Evolutionary conservation across 1,140 invertebrate genomes (phyloP).

Genomic region (Vollenhovia emeryi): DNA sequence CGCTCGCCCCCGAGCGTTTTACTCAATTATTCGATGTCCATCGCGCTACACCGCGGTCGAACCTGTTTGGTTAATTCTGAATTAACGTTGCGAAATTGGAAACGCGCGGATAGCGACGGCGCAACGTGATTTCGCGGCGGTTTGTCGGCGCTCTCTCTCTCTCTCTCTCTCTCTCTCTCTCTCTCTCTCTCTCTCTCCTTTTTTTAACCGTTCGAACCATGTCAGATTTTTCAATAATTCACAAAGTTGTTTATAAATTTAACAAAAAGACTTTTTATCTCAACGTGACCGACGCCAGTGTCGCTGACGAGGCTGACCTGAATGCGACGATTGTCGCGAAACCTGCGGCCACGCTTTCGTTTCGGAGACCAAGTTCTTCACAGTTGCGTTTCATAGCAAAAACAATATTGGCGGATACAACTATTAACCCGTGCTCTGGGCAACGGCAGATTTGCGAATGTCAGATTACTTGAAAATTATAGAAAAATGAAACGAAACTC

Average conservation of each 20-base stretch:
- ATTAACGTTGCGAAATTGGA: conserved; percentile 58
- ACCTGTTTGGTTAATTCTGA: conserved; percentile 60
- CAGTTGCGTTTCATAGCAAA: too few species aligned
- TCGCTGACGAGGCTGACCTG: neutral
- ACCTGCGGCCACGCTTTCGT: neutral
- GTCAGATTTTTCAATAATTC: conserved; percentile 1
- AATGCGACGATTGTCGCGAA: neutral
- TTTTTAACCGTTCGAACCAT: neutral
- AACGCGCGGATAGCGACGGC: conserved; percentile 24
- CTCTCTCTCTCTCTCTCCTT: too few species aligned
- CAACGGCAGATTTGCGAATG: neutral
- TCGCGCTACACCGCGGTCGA: conserved; percentile 40
- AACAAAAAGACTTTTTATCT: neutral
- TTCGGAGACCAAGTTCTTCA: neutral
- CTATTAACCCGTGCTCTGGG: neutral
- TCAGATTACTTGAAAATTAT: neutral
- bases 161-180: too few species aligned
- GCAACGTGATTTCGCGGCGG: conserved; percentile 26
- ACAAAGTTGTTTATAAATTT: conserved; percentile 9
- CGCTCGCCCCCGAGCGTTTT: conserved; percentile 45
- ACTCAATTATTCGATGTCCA: conserved; percentile 62
- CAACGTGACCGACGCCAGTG: neutral
- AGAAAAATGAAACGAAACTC: neutral
- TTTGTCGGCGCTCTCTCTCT: neutral
- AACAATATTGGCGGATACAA: neutral